Conservation (phyloP, 2,888 invertebrate species). For the Morpho achilles region DNA sequence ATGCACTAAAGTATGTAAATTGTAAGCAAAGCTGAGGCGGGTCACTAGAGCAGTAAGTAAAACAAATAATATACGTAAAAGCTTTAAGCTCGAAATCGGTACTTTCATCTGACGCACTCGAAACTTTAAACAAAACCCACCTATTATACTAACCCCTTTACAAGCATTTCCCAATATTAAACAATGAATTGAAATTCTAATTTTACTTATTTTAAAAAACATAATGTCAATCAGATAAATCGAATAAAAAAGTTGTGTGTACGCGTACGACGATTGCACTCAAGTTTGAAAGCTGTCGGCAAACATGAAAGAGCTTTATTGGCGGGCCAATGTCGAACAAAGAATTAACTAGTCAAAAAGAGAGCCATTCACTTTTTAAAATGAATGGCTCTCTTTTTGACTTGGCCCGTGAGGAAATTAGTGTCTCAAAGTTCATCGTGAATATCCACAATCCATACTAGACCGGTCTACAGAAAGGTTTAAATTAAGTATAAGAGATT, state of each 20-base stretch:
- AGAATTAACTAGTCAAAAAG: conserved; percentile 61
- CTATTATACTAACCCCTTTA: conserved; percentile 6
- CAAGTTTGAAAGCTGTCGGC: conserved; percentile 28
- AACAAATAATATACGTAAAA: too few relatives aligned
- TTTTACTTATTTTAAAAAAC: conserved; percentile 17
- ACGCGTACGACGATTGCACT: conserved; percentile 7
- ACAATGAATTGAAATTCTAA: conserved; percentile 16
- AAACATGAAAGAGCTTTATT: conserved; percentile 34
- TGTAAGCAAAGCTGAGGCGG: too few relatives aligned
- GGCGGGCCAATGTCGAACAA: conserved; percentile 34
- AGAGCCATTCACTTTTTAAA: conserved; percentile 38
- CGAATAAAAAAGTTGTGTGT: conserved; percentile 8
- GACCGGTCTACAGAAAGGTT: too few relatives aligned
- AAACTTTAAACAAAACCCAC: conserved; percentile 11
- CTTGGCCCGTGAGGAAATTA: too few relatives aligned
- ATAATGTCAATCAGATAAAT: conserved; percentile 27
- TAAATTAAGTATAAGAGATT: too few relatives aligned
- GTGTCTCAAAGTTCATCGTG: too few relatives aligned
- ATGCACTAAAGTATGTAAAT: too few relatives aligned
- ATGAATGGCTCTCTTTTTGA: too few relatives aligned
- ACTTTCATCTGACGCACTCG: conserved; percentile 14
- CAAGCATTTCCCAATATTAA: conserved; percentile 8
- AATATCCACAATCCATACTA: too few relatives aligned
- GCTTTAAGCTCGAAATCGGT: conserved; percentile 1
- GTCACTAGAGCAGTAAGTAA: too few relatives aligned